A percentile compares a stretch with the other conserved stretches of the same genome.
These are phyloP conservation scores for Zaprionus africanus DNA, from an alignment of 1,140 invertebrate genomes.

Conservation along the genomic window DNA sequence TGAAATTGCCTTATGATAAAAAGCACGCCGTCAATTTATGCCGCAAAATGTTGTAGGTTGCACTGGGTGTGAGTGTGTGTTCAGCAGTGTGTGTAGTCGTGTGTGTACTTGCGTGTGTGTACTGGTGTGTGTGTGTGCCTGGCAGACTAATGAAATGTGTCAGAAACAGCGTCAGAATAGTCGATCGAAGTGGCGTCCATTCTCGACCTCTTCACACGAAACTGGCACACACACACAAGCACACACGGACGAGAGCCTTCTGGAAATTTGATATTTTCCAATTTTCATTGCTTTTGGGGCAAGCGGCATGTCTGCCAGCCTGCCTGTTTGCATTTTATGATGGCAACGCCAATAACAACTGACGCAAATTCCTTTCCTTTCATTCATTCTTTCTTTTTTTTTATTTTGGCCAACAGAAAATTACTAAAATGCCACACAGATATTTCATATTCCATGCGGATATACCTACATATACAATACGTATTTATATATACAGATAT, in stretches of 20 bases:
- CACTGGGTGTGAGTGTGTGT: slow-evolving; percentile 12
- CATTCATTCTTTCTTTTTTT: neutral
- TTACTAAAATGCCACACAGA: slow-evolving; percentile 58
- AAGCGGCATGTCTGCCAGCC: slow-evolving; percentile 51
- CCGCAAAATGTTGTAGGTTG: slow-evolving; percentile 21
- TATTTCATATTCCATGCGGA: slow-evolving; percentile 44
- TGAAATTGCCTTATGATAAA: slow-evolving; percentile 79
- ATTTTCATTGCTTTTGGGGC: slow-evolving; percentile 69
- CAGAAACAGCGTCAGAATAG: slow-evolving; percentile 63
- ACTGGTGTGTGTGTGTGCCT: slow-evolving; percentile 36
- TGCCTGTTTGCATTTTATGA: slow-evolving; percentile 64
- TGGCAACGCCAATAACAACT: slow-evolving; percentile 51
- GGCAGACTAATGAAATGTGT: slow-evolving; percentile 78
- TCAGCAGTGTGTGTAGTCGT: neutral
- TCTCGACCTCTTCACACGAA: slow-evolving; percentile 53
- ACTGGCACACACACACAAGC: slow-evolving; percentile 17
- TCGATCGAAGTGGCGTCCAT: slow-evolving; percentile 56
- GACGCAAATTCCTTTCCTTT: slow-evolving; percentile 45
- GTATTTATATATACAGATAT: slow-evolving; percentile 34
- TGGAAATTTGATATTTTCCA: slow-evolving; percentile 80
- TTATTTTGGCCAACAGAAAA: slow-evolving; percentile 35
- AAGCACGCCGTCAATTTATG: slow-evolving; percentile 74
- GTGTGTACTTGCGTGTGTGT: slow-evolving; percentile 33
- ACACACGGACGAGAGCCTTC: slow-evolving; percentile 35
- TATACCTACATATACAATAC: slow-evolving; percentile 19